Percentiles rank a stretch among this genome's conserved stretches.
Evolutionary conservation across 2,888 invertebrate genomes (phyloP).

Genomic region (Melikaiella ostensackeni): DNA sequence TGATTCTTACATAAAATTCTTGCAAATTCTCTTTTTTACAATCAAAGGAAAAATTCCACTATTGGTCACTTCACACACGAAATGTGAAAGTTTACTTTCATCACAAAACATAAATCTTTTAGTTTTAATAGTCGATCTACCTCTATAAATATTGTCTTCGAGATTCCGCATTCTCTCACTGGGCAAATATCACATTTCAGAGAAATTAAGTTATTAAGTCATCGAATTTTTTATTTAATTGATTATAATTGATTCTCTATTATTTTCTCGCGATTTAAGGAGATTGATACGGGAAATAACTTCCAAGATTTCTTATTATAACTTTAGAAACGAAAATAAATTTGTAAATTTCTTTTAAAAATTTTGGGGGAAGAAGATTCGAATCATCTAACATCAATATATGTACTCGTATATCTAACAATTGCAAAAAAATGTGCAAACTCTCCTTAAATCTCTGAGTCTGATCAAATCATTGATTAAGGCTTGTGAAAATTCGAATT

Average conservation of each 20-base stretch:
- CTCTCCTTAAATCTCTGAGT: too few species aligned
- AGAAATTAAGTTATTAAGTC: background rate
- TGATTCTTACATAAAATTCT: slow-evolving; percentile 50
- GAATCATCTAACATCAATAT: too few species aligned
- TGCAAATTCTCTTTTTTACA: slow-evolving; percentile 6
- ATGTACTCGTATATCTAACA: too few species aligned
- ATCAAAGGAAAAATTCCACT: slow-evolving; percentile 25
- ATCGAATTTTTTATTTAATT: background rate
- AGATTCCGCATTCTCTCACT: slow-evolving; percentile 2
- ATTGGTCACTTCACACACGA: slow-evolving; percentile 18
- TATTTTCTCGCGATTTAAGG: background rate
- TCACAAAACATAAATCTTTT: slow-evolving; percentile 9
- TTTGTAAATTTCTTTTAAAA: too few species aligned
- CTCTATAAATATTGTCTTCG: slow-evolving; percentile 1
- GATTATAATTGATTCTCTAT: background rate
- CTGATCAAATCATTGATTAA: background rate
- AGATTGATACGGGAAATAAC: background rate
- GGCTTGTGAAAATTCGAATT: background rate
- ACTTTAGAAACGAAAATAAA: too few species aligned
- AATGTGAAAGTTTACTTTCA: slow-evolving; percentile 16
- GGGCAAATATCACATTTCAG: slow-evolving; percentile 29
- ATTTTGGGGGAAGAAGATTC: too few species aligned
- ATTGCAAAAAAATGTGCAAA: too few species aligned
- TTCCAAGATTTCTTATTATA: background rate
- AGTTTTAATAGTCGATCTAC: background rate